Evolutionary conservation across 2,888 invertebrate genomes (phyloP).

Genomic region (Chloroclysta siterata): DNA sequence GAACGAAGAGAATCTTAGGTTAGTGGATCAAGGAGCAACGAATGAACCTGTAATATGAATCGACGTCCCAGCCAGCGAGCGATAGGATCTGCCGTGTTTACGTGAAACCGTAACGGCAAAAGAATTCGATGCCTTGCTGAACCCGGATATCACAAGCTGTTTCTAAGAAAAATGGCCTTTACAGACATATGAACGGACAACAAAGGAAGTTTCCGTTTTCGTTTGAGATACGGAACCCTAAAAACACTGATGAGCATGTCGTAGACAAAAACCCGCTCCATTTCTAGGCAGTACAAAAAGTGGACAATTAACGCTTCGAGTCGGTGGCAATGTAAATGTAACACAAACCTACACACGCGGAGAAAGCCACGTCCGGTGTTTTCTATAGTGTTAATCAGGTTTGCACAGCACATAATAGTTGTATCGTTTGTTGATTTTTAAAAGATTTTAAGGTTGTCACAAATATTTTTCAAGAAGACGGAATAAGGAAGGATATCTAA

Average conservation of each 20-base stretch:
- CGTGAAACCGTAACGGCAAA: too few species aligned
- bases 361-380: conserved; percentile 38
- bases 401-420: conserved; percentile 18
- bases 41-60: not conserved
- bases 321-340: conserved; percentile 27
- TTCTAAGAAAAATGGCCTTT: too few species aligned
- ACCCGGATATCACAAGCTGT: too few species aligned
- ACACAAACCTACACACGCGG: conserved; percentile 35
- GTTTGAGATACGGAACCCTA: not conserved
- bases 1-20: conserved; percentile 25
- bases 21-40: conserved; percentile 14
- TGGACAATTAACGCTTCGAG: conserved; percentile 32
- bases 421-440: not conserved
- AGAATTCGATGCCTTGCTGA: too few species aligned
- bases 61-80: not conserved
- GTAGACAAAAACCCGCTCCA: conserved; percentile 16
- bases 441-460: not conserved
- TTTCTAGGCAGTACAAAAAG: conserved; percentile 28
- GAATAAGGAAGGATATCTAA: not conserved
- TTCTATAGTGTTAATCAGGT: conserved; percentile 29
- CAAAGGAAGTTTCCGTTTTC: not conserved
- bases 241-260: conserved; percentile 1
- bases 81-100: too few species aligned
- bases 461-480: not conserved
- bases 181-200: too few species aligned